Evolutionary conservation across 2,113 vertebrate species (phyloP).

Genomic region (Apteryx owenii): DNA sequence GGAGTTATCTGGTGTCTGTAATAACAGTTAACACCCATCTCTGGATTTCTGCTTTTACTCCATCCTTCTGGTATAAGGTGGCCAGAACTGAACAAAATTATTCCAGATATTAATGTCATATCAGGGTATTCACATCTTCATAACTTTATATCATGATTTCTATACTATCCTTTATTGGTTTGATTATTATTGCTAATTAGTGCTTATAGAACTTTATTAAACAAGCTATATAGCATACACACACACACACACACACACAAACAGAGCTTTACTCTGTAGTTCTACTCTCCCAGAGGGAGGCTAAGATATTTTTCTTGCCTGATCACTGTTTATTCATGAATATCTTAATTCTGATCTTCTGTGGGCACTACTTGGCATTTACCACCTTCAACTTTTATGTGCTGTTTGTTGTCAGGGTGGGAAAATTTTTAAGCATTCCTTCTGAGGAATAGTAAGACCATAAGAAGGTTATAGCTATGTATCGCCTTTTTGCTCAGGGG

Average conservation of each 20-base stretch:
- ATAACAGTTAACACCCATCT: background rate
- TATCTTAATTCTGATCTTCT: background rate
- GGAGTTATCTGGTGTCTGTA: background rate
- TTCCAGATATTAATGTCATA: background rate
- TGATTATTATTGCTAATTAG: background rate
- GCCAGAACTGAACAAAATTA: background rate
- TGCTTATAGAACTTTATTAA: background rate
- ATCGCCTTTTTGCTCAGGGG: background rate
- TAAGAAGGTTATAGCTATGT: background rate
- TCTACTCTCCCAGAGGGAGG: background rate
- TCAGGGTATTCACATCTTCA: background rate
- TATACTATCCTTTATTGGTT: background rate
- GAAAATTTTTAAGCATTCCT: background rate
- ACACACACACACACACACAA: background rate
- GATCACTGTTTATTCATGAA: background rate
- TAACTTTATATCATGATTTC: background rate
- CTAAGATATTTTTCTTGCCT: background rate
- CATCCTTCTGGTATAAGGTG: background rate
- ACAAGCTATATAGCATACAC: accelerated
- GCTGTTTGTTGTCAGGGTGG: background rate
- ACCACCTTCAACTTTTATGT: background rate
- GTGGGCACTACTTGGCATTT: background rate
- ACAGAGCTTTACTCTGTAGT: background rate
- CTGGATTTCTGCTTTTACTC: background rate
- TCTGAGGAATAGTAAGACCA: background rate